Evolutionary conservation across 1,140 invertebrate species (phyloP), one percentile per base, ranked within the genome.

Genomic region (Nasonia longicornis): DNA sequence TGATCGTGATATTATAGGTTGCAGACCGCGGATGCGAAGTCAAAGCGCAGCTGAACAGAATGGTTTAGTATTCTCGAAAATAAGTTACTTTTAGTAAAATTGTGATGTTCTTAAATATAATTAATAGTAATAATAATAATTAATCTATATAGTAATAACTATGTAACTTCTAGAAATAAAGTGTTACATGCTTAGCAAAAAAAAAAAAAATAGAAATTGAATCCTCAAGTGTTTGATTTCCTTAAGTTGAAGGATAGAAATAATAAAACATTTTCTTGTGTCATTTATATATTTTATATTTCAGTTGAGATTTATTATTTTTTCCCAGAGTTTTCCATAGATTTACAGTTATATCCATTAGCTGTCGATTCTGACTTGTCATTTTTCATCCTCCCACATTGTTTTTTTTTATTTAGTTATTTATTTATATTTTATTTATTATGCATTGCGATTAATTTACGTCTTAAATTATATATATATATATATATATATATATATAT

Each of bases 281-380:
- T 73, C 80, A 73, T 82, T 82, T 78, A 74, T 79, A 79, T 82
- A 77, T 75, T 81, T 81, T 67, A 80, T 73, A 78, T 75, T 82
- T 82, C 69, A 75, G 70, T 74, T 82, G 69, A 82, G 77, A 82
- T 79, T 78, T 70, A 77, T 76, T 82, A 80, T 67, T 78, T 75
- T 74, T 52, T 26, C 67, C 42, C 48, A 42, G 26, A 71, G 38
- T 66, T 73, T 82, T 82, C 63, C 80, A 82, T 78, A 31, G 63
- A 82, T 82, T 82, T 82, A 82, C 64, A 77, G 22, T 81, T 77
- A 66, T 82, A 73, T 78, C 66, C 52, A 75, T 42, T 78, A 82
- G 67, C 48, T 74, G 63, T 79, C 20, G 12, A 52, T 66, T 78
- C 29, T 58, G 42, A 73, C 26, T 77, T 77, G 63, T 81, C 66